Conservation (phyloP, 2,797 vertebrate species). For the Pseudocheirus occidentalis region DNA sequence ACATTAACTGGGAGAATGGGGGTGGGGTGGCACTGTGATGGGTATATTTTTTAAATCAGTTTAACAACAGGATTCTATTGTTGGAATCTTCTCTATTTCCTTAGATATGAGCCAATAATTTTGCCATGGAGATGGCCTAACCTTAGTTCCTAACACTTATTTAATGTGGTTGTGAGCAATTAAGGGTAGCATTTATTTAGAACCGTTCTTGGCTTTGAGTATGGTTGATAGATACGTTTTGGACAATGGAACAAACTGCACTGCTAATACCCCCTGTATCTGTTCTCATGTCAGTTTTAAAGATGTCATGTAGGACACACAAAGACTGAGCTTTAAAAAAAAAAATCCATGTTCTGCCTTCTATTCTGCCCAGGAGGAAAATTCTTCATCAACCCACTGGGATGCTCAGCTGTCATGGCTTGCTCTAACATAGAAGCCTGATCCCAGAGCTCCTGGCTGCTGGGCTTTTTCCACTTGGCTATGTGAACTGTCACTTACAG, state of each 20-base stretch:
- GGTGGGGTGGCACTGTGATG: not conserved
- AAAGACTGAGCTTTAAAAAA: not conserved
- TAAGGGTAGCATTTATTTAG: not conserved
- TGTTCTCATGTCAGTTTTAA: not conserved
- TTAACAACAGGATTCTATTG: not conserved
- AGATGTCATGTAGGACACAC: not conserved
- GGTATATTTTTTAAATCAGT: not conserved
- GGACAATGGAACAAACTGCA: not conserved
- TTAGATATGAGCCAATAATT: not conserved
- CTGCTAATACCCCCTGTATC: not conserved
- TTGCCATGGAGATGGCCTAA: not conserved
- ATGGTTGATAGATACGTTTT: conserved; percentile 1
- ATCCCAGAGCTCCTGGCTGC: accelerated
- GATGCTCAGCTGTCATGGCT: not conserved
- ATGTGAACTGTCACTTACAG: not conserved
- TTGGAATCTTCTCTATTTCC: not conserved
- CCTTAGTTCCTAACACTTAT: not conserved
- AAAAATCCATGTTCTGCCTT: not conserved
- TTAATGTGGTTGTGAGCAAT: not conserved
- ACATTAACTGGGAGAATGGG: not conserved
- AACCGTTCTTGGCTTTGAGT: not conserved
- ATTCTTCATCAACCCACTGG: accelerated
- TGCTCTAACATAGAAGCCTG: not conserved
- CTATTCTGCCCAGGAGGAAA: accelerated
- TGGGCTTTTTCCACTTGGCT: not conserved